A percentile compares a stretch with the other conserved stretches of the same genome.
phyloP scores from a whole-genome alignment of 2,888 invertebrate genomes.

The Coelinius sp. region DNA sequence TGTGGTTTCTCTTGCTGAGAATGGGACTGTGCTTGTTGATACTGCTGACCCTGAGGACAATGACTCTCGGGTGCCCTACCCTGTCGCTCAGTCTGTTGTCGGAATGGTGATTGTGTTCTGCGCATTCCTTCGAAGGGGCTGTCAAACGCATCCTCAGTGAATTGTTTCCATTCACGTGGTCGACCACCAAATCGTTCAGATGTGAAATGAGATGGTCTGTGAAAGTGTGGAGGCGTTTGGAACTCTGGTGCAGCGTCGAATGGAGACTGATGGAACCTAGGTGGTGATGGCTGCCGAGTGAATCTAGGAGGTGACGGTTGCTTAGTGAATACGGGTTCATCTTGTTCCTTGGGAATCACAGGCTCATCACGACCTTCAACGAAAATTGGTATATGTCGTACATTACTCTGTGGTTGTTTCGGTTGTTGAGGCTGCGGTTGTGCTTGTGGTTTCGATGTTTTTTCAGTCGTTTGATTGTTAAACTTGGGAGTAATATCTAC shows the following conservation, averaged over 20 bases:
- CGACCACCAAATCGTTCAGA: conserved; percentile 67
- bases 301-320: conserved; percentile 55
- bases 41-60: conserved; percentile 33
- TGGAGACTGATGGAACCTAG: conserved; percentile 48
- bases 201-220: conserved; percentile 69
- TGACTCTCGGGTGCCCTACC: conserved; percentile 21
- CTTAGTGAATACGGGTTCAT: conserved; percentile 67
- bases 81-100: conserved; percentile 32
- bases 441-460: conserved; percentile 45
- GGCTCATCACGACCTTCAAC: conserved; percentile 89
- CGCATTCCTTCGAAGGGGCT: conserved; percentile 63
- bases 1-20: conserved; percentile 46
- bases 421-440: conserved; percentile 47
- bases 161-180: conserved; percentile 20
- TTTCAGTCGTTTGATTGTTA: conserved; percentile 65
- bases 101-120: conserved; percentile 38
- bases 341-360: conserved; percentile 78
- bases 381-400: conserved; percentile 89
- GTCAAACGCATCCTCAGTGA: conserved; percentile 57
- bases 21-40: neutral
- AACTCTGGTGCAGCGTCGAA: conserved; percentile 38
- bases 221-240: conserved; percentile 57
- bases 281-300: conserved; percentile 50
- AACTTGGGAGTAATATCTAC: conserved; percentile 67
- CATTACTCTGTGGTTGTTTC: conserved; percentile 71